Conservation (phyloP, 64 coral and sea anemone genomes). For the Stichodactyla mertensii region DNA sequence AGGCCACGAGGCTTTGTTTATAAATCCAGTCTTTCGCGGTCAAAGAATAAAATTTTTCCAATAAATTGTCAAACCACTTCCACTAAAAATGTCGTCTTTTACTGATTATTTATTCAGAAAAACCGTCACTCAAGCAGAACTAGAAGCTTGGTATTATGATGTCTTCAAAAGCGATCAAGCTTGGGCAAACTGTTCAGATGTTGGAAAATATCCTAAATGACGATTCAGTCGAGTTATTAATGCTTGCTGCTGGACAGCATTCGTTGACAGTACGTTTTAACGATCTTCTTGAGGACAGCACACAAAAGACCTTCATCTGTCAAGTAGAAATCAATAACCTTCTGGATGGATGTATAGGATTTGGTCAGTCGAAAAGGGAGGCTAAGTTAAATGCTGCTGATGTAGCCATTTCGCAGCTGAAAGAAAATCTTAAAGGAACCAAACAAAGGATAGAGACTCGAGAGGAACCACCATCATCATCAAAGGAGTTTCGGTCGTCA, state of each 20-base stretch:
- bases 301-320: constrained; percentile 10
- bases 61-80: not conserved
- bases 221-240: not conserved
- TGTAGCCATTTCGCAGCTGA: not conserved
- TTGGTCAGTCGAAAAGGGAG: not conserved
- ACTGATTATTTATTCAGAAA: not conserved
- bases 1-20: not conserved
- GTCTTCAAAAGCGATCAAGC: not conserved
- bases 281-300: not conserved
- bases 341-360: constrained; percentile 1
- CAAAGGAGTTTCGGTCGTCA: not conserved
- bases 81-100: not conserved
- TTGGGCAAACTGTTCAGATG: not conserved
- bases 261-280: not conserved
- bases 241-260: not conserved
- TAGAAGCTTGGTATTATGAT: not conserved
- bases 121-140: not conserved
- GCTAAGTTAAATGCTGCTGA: constrained; percentile 8
- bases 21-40: not conserved
- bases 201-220: not conserved
- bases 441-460: not conserved
- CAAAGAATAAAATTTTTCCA: not conserved
- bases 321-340: not conserved
- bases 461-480: not conserved
- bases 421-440: not conserved